Conservation (phyloP, 2,888 invertebrate genomes). For the Thyatira batis region DNA sequence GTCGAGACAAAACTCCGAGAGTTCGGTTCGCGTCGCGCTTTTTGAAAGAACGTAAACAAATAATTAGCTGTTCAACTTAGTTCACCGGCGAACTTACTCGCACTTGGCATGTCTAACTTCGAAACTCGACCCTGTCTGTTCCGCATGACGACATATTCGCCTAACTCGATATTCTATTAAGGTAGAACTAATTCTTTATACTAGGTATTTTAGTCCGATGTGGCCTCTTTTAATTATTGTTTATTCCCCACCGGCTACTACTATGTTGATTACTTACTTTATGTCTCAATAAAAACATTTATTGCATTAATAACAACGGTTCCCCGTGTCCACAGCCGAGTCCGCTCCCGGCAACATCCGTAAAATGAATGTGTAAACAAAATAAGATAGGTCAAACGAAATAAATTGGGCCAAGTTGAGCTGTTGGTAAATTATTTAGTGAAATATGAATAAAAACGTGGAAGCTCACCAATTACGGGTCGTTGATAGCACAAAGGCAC, state of each 20-base stretch:
- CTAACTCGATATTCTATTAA: neutral
- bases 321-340: neutral
- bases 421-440: neutral
- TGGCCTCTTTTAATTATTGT: neutral
- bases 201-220: neutral
- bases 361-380: neutral
- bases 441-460: neutral
- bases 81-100: neutral
- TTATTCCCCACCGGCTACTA: neutral
- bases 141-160: neutral
- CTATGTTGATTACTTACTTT: neutral
- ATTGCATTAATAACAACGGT: neutral
- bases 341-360: too few species aligned
- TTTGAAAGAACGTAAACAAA: neutral
- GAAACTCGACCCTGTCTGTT: neutral
- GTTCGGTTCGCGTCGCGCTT: neutral
- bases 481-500: neutral
- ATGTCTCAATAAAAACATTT: neutral
- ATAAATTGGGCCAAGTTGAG: neutral
- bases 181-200: neutral
- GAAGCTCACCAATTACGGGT: neutral
- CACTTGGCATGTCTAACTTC: neutral
- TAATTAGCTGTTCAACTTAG: neutral
- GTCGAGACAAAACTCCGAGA: neutral
- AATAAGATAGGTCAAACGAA: neutral